phyloP scores from a whole-genome alignment of 2,888 invertebrate species.

The Drosophila austrosaltans region DNA sequence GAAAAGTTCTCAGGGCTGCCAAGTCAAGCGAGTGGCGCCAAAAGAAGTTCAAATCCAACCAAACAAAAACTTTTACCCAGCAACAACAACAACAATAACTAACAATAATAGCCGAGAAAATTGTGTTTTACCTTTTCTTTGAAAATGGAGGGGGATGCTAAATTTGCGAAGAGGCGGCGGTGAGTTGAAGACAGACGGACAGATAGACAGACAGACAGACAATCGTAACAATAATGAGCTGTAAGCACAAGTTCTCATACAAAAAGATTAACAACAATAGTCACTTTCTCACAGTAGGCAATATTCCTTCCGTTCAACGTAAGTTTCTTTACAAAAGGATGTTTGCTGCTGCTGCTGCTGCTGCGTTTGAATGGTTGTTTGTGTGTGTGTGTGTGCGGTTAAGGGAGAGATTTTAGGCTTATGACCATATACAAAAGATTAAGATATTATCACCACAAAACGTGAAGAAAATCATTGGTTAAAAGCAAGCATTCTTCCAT shows the following conservation, averaged over 20 bases:
- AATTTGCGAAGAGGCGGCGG: conserved; percentile 36
- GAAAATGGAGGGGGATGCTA: not conserved
- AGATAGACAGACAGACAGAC: conserved; percentile 28
- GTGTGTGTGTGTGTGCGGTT: conserved; percentile 4
- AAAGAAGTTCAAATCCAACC: conserved; percentile 4
- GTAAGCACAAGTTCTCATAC: conserved; percentile 74
- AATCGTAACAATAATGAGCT: conserved; percentile 72
- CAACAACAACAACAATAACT: not conserved
- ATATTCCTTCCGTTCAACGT: conserved; percentile 11
- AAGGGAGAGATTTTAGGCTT: conserved; percentile 30
- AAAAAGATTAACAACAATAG: conserved; percentile 78
- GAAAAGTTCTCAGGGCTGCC: conserved; percentile 27
- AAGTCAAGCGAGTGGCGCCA: not conserved
- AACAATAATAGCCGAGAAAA: conserved; percentile 6
- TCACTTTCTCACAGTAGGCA: conserved; percentile 29
- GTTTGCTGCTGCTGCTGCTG: no score
- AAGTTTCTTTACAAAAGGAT: conserved; percentile 4
- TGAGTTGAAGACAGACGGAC: conserved; percentile 1
- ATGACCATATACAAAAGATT: conserved; percentile 62
- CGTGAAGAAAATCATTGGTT: conserved; percentile 25
- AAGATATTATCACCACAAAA: conserved; percentile 61
- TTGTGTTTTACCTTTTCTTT: conserved; percentile 5
- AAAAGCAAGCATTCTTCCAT: not conserved
- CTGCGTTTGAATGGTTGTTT: not conserved
- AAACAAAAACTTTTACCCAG: conserved; percentile 1